A percentile compares a stretch with the other conserved stretches of the same genome.
Evolutionary conservation across 2,113 vertebrate genomes (phyloP).

Genomic region (Corydoras sp.): DNA sequence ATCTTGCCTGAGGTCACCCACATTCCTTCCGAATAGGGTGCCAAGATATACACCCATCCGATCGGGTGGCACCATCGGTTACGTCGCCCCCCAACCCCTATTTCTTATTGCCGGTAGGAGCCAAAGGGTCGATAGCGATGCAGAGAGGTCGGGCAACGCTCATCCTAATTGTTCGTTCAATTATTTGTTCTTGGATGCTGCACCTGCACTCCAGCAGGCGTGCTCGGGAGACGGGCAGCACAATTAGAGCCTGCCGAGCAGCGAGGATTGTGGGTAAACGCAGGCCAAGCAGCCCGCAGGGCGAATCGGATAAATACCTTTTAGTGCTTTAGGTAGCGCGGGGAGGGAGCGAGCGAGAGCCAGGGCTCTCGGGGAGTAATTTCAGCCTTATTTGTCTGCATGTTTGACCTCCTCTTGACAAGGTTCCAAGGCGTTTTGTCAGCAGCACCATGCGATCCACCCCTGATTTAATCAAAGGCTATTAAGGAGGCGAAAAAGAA

Average conservation of each 20-base stretch:
- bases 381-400: slow-evolving; percentile 63
- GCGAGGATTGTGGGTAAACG: slow-evolving; percentile 49
- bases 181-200: slow-evolving; percentile 62
- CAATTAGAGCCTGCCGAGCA: slow-evolving; percentile 57
- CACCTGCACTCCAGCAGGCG: slow-evolving; percentile 60
- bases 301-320: slow-evolving; percentile 63
- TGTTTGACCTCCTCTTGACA: slow-evolving; percentile 66
- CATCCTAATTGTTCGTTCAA: slow-evolving; percentile 66
- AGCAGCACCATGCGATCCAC: slow-evolving; percentile 57
- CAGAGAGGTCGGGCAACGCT: slow-evolving; percentile 45
- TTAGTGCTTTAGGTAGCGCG: slow-evolving; percentile 64
- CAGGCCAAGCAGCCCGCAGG: slow-evolving; percentile 44
- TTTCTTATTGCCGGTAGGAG: slow-evolving; percentile 45
- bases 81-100: neutral
- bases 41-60: slow-evolving; percentile 50
- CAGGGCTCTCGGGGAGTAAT: slow-evolving; percentile 66
- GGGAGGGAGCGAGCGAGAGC: slow-evolving; percentile 51
- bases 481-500: slow-evolving; percentile 56
- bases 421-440: slow-evolving; percentile 53
- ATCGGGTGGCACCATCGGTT: slow-evolving; percentile 30
- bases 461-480: slow-evolving; percentile 55
- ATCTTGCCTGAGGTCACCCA: slow-evolving; percentile 55
- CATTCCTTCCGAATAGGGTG: slow-evolving; percentile 64
- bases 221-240: slow-evolving; percentile 51
- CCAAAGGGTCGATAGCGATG: slow-evolving; percentile 39